Percentiles rank a stretch among this genome's conserved stretches.
phyloP scores from a whole-genome alignment of 2,888 invertebrate species.

The Zygogramma bicolorata region DNA sequence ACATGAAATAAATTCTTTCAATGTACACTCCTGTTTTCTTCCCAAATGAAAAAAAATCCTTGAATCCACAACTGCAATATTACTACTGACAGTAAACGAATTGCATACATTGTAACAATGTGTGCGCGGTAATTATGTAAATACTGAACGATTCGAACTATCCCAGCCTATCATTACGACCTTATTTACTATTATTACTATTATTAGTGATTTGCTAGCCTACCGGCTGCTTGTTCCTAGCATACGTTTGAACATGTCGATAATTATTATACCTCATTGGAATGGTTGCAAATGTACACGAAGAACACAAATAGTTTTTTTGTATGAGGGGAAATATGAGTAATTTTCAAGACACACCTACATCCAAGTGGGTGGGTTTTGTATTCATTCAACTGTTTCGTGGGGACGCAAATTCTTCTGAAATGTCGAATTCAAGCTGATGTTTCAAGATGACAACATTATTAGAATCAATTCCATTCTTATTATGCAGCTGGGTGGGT shows the following conservation, averaged over 20 bases:
- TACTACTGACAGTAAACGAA: not conserved
- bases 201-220: slow-evolving; percentile 3
- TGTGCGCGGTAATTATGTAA: slow-evolving; percentile 9
- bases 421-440: too few species aligned
- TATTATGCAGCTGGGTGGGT: too few species aligned
- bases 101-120: not conserved
- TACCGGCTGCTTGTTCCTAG: not conserved
- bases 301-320: not conserved
- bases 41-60: not conserved
- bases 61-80: not conserved
- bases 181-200: slow-evolving; percentile 19
- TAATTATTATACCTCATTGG: not conserved
- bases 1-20: too few species aligned
- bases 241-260: not conserved
- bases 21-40: not conserved
- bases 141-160: slow-evolving; percentile 9
- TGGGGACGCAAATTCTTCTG: not conserved
- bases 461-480: too few species aligned
- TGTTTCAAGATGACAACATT: too few species aligned
- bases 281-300: not conserved
- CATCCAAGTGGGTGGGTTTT: not conserved
- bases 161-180: slow-evolving; percentile 7
- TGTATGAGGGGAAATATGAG: not conserved
- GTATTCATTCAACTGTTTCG: not conserved
- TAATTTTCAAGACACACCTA: not conserved